These are phyloP conservation scores for Nephrotoma appendiculata DNA, from an alignment of 2,888 invertebrate species.

Conservation along the genomic window DNA sequence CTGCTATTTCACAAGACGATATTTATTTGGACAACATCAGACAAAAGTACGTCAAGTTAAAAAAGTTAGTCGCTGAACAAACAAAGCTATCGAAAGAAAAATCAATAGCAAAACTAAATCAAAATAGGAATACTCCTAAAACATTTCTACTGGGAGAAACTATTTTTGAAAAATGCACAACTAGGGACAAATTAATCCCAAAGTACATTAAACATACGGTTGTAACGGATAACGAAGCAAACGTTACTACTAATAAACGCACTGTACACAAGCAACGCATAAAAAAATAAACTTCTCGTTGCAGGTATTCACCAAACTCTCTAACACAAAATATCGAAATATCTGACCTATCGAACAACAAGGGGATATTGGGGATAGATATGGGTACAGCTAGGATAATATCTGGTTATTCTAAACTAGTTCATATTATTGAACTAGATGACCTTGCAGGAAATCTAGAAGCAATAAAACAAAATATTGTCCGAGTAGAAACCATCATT, in stretches of 20 bases:
- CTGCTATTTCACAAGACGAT: neutral
- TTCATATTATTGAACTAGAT: neutral
- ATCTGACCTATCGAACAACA: too few relatives aligned
- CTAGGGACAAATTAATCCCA: neutral
- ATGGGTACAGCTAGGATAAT: too few relatives aligned
- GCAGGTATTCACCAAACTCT: neutral
- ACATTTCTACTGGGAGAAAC: neutral
- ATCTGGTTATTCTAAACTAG: neutral
- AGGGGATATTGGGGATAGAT: too few relatives aligned
- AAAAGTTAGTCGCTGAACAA: neutral
- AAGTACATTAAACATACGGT: neutral
- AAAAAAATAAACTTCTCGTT: neutral
- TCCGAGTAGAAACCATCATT: too few relatives aligned
- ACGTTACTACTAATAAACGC: neutral
- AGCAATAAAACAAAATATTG: too few relatives aligned
- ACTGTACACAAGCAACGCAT: neutral
- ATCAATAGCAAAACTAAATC: neutral
- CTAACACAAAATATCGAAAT: too few relatives aligned
- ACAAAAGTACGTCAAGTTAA: neutral
- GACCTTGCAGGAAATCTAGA: neutral
- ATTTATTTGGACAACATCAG: neutral
- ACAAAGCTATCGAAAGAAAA: neutral
- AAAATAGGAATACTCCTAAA: neutral
- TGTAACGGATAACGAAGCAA: neutral
- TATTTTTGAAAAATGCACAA: neutral